These are phyloP conservation scores for Boulengeromyrus knoepffleri DNA, from an alignment of 2,113 vertebrate species.

Conservation along the genomic window DNA sequence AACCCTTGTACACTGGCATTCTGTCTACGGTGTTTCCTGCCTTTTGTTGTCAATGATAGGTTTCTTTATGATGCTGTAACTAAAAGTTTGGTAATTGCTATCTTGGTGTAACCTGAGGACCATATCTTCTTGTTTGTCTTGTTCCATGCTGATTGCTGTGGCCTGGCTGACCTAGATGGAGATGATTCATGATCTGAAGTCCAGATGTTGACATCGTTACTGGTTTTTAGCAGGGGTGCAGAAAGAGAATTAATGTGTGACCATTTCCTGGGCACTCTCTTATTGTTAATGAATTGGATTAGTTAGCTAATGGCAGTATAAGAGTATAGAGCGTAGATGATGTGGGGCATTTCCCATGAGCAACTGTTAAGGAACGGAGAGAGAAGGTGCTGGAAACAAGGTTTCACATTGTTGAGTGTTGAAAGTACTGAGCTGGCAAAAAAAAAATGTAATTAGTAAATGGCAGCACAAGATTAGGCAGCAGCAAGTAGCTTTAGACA, in stretches of 20 bases:
- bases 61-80: neutral
- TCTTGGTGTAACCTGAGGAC: neutral
- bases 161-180: neutral
- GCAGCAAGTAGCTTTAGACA: conserved; percentile 46
- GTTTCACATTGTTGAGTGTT: conserved; percentile 40
- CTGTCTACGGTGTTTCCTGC: neutral
- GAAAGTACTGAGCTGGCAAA: conserved; percentile 39
- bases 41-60: neutral
- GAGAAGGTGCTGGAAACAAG: conserved; percentile 26
- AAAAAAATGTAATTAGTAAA: conserved; percentile 47
- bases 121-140: neutral
- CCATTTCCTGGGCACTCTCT: neutral
- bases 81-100: neutral
- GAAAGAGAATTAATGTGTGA: neutral
- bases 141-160: neutral
- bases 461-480: conserved; percentile 43
- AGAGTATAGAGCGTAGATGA: neutral
- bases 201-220: neutral
- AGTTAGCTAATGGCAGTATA: conserved; percentile 39
- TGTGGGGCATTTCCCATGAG: conserved; percentile 27
- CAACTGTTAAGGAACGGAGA: conserved; percentile 25
- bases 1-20: neutral
- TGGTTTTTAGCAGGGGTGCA: neutral
- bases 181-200: neutral
- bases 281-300: conserved; percentile 30